Evolutionary conservation across 35 echinoderm and acorn worm genomes (phyloP), one percentile per base, ranked within the genome.

Genomic region (Hemicentrotus pulcherrimus): DNA sequence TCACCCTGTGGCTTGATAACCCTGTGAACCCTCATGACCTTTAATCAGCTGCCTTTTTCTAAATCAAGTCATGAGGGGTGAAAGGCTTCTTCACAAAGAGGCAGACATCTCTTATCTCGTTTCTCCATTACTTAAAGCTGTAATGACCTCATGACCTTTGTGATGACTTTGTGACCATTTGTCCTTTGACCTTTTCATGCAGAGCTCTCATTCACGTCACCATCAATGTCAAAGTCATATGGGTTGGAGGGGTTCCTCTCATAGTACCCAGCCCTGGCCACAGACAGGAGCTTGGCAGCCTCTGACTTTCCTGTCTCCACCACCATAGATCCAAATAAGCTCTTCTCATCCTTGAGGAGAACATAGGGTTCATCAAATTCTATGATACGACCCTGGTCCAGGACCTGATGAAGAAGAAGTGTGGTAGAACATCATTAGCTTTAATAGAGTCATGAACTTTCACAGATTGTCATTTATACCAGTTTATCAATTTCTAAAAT

Each of bases 291-390:
- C 87, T 97, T 97, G 28, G 47, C 94, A 18, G 95, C 86, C 90
- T 99, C 97, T 10, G 94, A 86, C 59, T 94, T 97, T 65, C 98
- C 98, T 30, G 94, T 95, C 85, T 99, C 97, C 32, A 48, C 31
- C 41, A 99, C 98, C 97, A 99, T 97, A 15, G 91, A 85, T 2
- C 94, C 78, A 6, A 99, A 86, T 16, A 96, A 60, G 19, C 98
- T 94, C 19, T 97, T 89, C 86, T 96, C 94, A 11, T 98, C 96
- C 71, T 98, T 97, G 4, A 99, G 97, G 6, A 99, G 93, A 31
- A 97, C 92, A 96, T 96, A 97, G 0, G 98, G 98, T 52, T 99
- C 96, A 61, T 99, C 97, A 93, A 99, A 98, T 48, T 98, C 98
- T 46, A 98, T 92, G 7, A 99, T 91, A 4, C 92, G 91, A 5